These are phyloP conservation scores for Alloplasta piceator DNA, from an alignment of 2,888 invertebrate species.

Conservation along the genomic window DNA sequence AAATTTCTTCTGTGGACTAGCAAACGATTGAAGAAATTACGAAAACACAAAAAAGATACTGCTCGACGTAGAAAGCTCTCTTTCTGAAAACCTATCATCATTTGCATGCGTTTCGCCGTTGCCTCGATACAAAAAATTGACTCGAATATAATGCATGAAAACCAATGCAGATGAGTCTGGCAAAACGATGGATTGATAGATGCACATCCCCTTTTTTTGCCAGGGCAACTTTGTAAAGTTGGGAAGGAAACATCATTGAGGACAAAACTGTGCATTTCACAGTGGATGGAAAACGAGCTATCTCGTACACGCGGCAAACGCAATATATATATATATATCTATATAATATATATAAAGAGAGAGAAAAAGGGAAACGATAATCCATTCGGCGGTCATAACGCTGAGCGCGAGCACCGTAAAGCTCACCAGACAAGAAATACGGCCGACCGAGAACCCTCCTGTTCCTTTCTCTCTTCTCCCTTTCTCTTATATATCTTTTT, in stretches of 20 bases:
- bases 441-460: slow-evolving; percentile 76
- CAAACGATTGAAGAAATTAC: too few relatives aligned
- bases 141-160: too few relatives aligned
- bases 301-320: slow-evolving; percentile 54
- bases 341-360: slow-evolving; percentile 37
- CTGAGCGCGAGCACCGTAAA: slow-evolving; percentile 78
- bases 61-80: too few relatives aligned
- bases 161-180: too few relatives aligned
- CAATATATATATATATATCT: slow-evolving; percentile 34
- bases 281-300: slow-evolving; percentile 30
- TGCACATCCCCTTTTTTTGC: not conserved
- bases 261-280: slow-evolving; percentile 15
- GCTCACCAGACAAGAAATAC: slow-evolving; percentile 83
- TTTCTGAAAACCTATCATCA: too few relatives aligned
- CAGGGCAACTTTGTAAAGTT: not conserved
- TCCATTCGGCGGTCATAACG: slow-evolving; percentile 83
- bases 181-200: too few relatives aligned
- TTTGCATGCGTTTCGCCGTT: too few relatives aligned
- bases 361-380: slow-evolving; percentile 79
- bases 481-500: slow-evolving; percentile 48
- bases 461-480: slow-evolving; percentile 53
- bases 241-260: slow-evolving; percentile 37
- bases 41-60: too few relatives aligned
- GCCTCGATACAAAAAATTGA: too few relatives aligned
- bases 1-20: too few relatives aligned